phyloP scores from a whole-genome alignment of 2,797 vertebrate genomes.

The Sebastes oblongus region DNA sequence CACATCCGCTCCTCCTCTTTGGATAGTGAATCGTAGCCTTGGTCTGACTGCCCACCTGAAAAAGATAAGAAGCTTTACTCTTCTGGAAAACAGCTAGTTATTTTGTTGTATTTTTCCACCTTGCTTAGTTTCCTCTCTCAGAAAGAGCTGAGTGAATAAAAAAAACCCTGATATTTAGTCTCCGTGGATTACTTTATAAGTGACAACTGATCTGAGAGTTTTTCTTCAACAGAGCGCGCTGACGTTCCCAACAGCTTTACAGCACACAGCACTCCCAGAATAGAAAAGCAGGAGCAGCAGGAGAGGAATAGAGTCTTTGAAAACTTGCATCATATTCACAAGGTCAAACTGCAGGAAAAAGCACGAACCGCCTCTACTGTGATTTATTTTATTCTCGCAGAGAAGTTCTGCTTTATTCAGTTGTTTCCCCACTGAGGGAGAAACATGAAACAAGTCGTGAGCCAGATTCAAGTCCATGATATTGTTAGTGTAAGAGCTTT shows the following conservation, averaged over 20 bases:
- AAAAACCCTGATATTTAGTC: not conserved
- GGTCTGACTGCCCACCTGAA: constrained; percentile 91
- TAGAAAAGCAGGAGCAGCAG: constrained; percentile 51
- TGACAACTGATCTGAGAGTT: constrained; percentile 55
- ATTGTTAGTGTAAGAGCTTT: not conserved
- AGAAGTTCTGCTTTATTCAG: not conserved
- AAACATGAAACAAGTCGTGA: constrained; percentile 7
- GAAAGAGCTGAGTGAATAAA: constrained; percentile 8
- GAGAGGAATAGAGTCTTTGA: constrained; percentile 15
- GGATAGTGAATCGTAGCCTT: constrained; percentile 90
- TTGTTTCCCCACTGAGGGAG: not conserved
- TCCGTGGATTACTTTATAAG: constrained; percentile 30
- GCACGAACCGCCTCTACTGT: not conserved
- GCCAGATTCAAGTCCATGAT: not conserved
- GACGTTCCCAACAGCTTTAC: constrained; percentile 40
- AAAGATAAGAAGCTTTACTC: constrained; percentile 34
- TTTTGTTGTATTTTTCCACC: not conserved
- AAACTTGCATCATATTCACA: constrained; percentile 34
- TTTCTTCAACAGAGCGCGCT: constrained; percentile 25
- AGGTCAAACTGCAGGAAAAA: constrained; percentile 36
- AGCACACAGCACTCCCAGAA: constrained; percentile 48
- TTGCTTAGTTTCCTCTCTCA: constrained; percentile 10
- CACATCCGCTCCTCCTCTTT: constrained; percentile 92
- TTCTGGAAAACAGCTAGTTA: not conserved
- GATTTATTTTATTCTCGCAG: constrained; percentile 5